Percentiles rank a stretch among this genome's conserved stretches.
Evolutionary conservation across 1,140 invertebrate species (phyloP).

Genomic region (Diorhabda carinulata): DNA sequence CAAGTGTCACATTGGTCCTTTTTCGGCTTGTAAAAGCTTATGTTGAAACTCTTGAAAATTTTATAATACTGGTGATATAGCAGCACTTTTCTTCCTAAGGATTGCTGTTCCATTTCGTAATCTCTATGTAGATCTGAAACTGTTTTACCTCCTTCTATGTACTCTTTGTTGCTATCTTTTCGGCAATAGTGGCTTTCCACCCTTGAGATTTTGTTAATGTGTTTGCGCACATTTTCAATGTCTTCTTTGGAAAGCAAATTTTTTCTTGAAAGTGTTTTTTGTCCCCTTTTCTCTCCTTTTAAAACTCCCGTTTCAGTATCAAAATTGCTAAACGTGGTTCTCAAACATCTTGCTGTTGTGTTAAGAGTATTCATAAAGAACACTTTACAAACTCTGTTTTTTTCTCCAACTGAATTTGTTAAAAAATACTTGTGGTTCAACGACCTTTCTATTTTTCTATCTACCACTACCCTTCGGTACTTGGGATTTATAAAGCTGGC

Average conservation of each 20-base stretch:
- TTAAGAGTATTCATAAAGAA: not conserved
- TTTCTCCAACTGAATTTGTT: too few species aligned
- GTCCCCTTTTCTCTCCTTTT: not conserved
- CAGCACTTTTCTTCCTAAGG: too few species aligned
- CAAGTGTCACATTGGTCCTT: constrained; percentile 28
- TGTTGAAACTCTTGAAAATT: not conserved
- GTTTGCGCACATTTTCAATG: constrained; percentile 2
- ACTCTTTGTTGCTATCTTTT: constrained; percentile 25
- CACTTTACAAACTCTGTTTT: too few species aligned
- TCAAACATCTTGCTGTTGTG: not conserved
- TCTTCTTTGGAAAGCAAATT: not conserved
- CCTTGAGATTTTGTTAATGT: constrained; percentile 31
- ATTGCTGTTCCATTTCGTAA: constrained; percentile 16
- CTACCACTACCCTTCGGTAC: not conserved
- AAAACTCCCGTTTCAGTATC: not conserved
- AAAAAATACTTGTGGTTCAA: not conserved
- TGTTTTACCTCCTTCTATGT: constrained; percentile 32
- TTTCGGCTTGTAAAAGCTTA: constrained; percentile 23
- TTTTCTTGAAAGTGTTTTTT: not conserved
- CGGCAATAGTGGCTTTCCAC: constrained; percentile 33
- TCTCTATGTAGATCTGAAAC: constrained; percentile 30
- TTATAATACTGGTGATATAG: too few species aligned
- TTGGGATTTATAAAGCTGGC: not conserved
- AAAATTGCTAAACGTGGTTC: not conserved
- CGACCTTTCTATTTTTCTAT: not conserved